Conservation (phyloP, 1,140 invertebrate genomes). For the Achroia grisella region DNA sequence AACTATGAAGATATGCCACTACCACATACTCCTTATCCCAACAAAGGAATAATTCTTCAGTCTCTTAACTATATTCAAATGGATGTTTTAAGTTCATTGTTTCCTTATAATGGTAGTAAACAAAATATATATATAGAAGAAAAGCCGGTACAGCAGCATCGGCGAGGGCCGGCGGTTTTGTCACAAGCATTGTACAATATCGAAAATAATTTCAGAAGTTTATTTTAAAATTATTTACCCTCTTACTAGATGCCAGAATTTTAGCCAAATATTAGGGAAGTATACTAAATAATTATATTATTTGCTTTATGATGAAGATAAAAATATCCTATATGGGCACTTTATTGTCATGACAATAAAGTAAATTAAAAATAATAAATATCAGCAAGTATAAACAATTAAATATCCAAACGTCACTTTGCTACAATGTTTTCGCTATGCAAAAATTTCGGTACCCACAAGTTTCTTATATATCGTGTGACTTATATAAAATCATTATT, state of each 20-base stretch:
- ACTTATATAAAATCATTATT: too few species aligned
- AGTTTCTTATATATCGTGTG: too few species aligned
- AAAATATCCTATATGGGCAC: too few species aligned
- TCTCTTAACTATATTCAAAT: conserved; percentile 67
- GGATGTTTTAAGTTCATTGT: conserved; percentile 62
- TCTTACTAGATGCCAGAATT: background rate
- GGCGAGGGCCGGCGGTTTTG: conserved; percentile 42
- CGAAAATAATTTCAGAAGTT: conserved; percentile 62
- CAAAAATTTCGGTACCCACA: too few species aligned
- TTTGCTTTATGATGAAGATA: too few species aligned
- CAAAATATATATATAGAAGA: conserved; percentile 18
- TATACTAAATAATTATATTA: too few species aligned
- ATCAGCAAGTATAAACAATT: too few species aligned
- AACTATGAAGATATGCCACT: conserved; percentile 10
- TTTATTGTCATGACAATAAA: too few species aligned
- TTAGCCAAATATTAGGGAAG: background rate
- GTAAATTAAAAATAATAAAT: too few species aligned
- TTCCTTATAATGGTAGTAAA: conserved; percentile 24
- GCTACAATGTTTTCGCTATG: too few species aligned
- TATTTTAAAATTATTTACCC: conserved; percentile 37
- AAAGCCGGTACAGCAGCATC: conserved; percentile 19
- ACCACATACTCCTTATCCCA: conserved; percentile 47
- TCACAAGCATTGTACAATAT: conserved; percentile 48
- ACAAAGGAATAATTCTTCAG: conserved; percentile 53
- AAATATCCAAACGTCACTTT: too few species aligned